phyloP scores from a whole-genome alignment of 2,113 vertebrate species.

The Carassius carassius region DNA sequence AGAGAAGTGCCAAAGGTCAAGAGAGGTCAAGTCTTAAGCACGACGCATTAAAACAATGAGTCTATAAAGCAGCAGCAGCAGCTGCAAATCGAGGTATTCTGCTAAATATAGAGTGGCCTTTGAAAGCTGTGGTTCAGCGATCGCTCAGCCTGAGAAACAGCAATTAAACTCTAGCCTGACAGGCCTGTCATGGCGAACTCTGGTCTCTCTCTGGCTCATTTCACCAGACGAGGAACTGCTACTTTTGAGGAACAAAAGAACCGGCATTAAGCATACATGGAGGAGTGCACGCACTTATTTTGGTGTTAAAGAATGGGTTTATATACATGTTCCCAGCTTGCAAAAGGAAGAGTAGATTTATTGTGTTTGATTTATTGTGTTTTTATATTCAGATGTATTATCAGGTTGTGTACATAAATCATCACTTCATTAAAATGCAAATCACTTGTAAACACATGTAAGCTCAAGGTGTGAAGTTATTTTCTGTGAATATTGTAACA shows the following conservation, averaged over 20 bases:
- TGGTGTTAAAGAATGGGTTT: neutral
- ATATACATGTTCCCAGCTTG: neutral
- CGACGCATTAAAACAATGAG: neutral
- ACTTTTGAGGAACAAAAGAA: constrained; percentile 5
- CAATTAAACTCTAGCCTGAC: constrained; percentile 26
- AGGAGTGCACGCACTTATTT: neutral
- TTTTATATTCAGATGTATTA: neutral
- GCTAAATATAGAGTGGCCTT: constrained; percentile 29
- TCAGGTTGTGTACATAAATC: neutral
- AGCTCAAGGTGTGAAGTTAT: neutral
- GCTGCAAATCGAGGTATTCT: neutral
- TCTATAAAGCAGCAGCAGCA: constrained; percentile 23
- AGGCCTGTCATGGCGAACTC: neutral
- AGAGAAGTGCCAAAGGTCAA: neutral
- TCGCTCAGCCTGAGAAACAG: constrained; percentile 10
- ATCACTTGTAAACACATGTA: neutral
- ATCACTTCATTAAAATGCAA: neutral
- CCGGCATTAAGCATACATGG: neutral
- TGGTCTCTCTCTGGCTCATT: neutral
- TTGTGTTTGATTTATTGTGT: neutral
- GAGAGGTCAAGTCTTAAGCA: constrained; percentile 29
- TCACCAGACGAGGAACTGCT: neutral
- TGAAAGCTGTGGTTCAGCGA: constrained; percentile 31
- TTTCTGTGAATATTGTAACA: neutral
- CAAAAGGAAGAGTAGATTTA: neutral